Evolutionary conservation across 2,113 vertebrate genomes (phyloP).

Genomic region (Gulo gulo): DNA sequence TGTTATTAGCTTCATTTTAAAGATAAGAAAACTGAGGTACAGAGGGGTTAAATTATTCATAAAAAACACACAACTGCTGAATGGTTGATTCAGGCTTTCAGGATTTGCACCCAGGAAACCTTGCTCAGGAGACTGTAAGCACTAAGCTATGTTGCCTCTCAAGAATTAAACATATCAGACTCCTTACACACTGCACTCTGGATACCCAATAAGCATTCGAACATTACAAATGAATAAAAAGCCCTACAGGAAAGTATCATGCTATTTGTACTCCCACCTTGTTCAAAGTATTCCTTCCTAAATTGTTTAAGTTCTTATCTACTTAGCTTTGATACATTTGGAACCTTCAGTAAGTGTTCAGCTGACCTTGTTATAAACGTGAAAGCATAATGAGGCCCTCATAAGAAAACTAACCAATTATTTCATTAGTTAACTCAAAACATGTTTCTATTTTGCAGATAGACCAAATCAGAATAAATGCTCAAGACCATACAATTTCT

Average conservation of each 20-base stretch:
- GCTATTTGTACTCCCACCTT: not conserved
- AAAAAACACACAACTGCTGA: not conserved
- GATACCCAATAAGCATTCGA: not conserved
- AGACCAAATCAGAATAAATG: not conserved
- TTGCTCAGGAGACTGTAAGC: not conserved
- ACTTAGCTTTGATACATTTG: not conserved
- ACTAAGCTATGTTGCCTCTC: not conserved
- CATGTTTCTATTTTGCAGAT: not conserved
- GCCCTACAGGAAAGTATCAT: not conserved
- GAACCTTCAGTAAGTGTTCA: not conserved
- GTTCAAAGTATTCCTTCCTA: not conserved
- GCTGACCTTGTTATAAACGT: not conserved
- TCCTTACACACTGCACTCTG: not conserved
- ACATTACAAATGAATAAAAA: conserved; percentile 27
- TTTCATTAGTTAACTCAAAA: conserved; percentile 8
- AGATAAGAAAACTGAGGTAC: not conserved
- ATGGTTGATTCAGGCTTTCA: not conserved
- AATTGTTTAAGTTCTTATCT: not conserved
- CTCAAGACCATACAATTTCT: not conserved
- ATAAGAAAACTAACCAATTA: not conserved
- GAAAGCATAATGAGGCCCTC: not conserved
- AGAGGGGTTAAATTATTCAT: not conserved
- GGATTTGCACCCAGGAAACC: not conserved
- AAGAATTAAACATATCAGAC: not conserved
- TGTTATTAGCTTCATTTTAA: not conserved